These are phyloP conservation scores for Cremastinae sp. DNA, from an alignment of 2,888 invertebrate genomes.

Conservation along the genomic window DNA sequence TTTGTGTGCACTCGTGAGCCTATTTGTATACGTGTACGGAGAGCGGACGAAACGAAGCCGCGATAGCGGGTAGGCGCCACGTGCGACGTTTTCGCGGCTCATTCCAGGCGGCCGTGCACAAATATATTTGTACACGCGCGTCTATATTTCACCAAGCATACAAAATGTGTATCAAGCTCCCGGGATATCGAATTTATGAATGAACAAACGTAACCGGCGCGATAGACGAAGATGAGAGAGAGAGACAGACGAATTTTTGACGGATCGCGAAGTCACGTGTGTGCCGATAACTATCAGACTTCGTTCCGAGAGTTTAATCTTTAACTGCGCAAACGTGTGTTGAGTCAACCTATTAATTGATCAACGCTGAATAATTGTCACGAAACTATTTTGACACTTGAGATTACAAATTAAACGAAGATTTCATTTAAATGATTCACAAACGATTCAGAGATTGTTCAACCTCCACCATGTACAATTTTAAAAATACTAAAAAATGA, in stretches of 20 bases:
- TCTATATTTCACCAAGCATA: background rate
- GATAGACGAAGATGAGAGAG: background rate
- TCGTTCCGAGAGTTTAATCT: too few species aligned
- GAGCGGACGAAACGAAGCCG: slow-evolving; percentile 14
- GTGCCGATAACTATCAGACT: too few species aligned
- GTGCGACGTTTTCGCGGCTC: slow-evolving; percentile 54
- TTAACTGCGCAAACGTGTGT: too few species aligned
- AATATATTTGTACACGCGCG: slow-evolving; percentile 22
- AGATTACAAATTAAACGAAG: too few species aligned
- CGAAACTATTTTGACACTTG: too few species aligned
- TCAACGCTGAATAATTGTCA: too few species aligned
- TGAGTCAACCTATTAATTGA: too few species aligned
- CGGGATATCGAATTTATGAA: slow-evolving; percentile 58
- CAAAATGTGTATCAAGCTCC: slow-evolving; percentile 28
- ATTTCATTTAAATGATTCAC: too few species aligned
- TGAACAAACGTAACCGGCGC: slow-evolving; percentile 42
- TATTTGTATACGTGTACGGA: background rate
- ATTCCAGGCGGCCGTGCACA: slow-evolving; percentile 1
- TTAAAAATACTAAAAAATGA: too few species aligned
- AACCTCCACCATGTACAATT: too few species aligned
- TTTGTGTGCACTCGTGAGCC: background rate
- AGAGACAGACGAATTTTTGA: slow-evolving; percentile 68
- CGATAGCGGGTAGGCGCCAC: slow-evolving; percentile 40
- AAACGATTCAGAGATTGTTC: too few species aligned
- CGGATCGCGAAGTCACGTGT: slow-evolving; percentile 66